Conservation (phyloP, 2,113 vertebrate species). For the Pituophis catenifer region DNA sequence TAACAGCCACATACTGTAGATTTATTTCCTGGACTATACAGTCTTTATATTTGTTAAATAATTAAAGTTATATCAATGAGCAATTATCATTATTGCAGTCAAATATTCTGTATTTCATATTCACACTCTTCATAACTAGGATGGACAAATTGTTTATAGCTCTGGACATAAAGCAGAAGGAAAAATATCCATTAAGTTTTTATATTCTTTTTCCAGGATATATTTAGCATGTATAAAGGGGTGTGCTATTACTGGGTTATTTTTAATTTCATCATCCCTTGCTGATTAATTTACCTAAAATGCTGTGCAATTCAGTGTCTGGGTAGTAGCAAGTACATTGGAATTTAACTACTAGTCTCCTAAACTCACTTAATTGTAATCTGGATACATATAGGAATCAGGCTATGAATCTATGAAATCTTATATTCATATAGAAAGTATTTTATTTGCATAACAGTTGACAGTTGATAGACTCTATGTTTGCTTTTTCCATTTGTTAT, state of each 20-base stretch:
- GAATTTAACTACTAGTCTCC: background rate
- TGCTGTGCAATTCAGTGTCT: background rate
- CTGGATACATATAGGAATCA: background rate
- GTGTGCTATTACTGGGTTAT: background rate
- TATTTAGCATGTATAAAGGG: background rate
- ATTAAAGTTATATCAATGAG: background rate
- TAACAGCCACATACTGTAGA: background rate
- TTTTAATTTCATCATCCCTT: background rate
- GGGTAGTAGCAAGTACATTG: background rate
- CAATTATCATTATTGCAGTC: background rate
- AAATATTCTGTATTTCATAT: background rate
- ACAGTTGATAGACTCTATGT: background rate
- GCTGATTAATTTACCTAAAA: background rate
- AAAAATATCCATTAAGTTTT: background rate
- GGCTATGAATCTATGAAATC: background rate
- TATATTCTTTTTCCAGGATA: background rate
- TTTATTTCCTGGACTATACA: background rate
- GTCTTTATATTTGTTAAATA: background rate
- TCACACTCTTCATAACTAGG: background rate
- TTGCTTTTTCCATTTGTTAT: slow-evolving; percentile 18
- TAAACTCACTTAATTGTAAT: background rate
- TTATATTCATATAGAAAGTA: background rate
- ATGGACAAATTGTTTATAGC: background rate
- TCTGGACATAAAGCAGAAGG: background rate
- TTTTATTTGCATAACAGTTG: slow-evolving; percentile 23